Evolutionary conservation across 2,888 invertebrate genomes (phyloP), one percentile per base, ranked within the genome.

Genomic region (Syritta pipiens): DNA sequence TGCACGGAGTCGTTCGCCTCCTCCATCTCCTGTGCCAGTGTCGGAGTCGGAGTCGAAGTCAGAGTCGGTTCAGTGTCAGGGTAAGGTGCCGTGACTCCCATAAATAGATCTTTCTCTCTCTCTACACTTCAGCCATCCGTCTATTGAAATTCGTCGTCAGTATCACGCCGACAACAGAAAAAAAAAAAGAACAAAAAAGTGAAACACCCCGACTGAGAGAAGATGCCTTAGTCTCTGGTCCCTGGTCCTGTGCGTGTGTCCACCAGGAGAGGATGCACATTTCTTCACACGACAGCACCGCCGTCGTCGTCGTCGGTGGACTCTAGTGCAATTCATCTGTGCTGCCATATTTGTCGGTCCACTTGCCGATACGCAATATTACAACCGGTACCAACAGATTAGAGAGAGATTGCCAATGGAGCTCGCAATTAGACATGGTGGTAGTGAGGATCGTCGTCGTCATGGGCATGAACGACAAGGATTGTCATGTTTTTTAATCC

Each of bases 71-170:
- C 60, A 60, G 68, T 68, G 74, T 74, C 74, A 60, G 74, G 62
- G 44, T 79, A 74, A 79, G 74, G 79, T 79, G 79, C 74, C 74
- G 74, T 79, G 67, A 74, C 67, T 79, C 79, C 79, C 79, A 79
- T 79, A 74, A 79, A 79, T 74, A 79, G 67, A 74, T 68, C 57
- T n/a, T n/a, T n/a, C n/a, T n/a, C n/a, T n/a, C 44, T 20, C 17
- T 44, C 55, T 37, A 60, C 40, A 55, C 65, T 60, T 53, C 63
- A 77, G 42, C 77, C 53, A 59, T 63, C 42, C 37, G 26, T 77
- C 77, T 77, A 71, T 71, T 71, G 71, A 71, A 77, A 53, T 65
- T 77, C 77, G 46, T 37, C 42, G 44, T 67, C 71, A 71, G 65
- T 30, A 60, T 26, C 42, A 30, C 14, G 14, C 44, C 19, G 19